Percentiles rank a stretch among this genome's conserved stretches.
Conservation (phyloP, 1,140 invertebrate genomes). For the Aphis gossypii region DNA sequence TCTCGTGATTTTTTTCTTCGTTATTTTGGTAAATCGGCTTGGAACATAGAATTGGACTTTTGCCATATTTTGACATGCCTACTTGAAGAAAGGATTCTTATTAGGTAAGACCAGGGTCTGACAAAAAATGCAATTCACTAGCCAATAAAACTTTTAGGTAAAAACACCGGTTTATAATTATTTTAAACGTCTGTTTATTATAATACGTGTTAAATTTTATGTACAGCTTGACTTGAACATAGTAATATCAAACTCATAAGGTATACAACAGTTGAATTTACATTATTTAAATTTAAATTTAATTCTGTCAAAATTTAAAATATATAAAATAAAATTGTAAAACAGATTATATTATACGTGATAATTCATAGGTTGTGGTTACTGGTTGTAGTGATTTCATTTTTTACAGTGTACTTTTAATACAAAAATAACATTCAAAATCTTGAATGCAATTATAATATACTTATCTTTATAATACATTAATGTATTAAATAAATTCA, state of each 20-base stretch:
- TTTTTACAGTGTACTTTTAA: neutral
- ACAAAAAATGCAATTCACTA: slow-evolving; percentile 11
- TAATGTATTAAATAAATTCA: neutral
- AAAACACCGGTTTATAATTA: slow-evolving; percentile 5
- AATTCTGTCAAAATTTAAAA: neutral
- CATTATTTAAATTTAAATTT: neutral
- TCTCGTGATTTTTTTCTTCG: neutral
- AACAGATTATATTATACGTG: neutral
- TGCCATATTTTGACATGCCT: slow-evolving; percentile 18
- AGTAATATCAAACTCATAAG: neutral
- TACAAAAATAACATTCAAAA: neutral
- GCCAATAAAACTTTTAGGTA: neutral
- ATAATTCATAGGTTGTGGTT: neutral
- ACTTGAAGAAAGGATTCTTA: neutral
- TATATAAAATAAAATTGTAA: neutral
- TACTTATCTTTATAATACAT: neutral
- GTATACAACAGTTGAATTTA: neutral
- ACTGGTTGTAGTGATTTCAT: neutral
- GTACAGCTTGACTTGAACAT: neutral
- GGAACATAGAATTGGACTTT: neutral
- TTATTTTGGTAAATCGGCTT: neutral
- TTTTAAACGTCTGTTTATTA: neutral
- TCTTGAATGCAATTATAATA: neutral
- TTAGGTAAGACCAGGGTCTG: neutral
- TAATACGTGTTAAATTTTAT: neutral